Evolutionary conservation across 1,140 invertebrate genomes (phyloP).

Genomic region (Subanguina moxae): DNA sequence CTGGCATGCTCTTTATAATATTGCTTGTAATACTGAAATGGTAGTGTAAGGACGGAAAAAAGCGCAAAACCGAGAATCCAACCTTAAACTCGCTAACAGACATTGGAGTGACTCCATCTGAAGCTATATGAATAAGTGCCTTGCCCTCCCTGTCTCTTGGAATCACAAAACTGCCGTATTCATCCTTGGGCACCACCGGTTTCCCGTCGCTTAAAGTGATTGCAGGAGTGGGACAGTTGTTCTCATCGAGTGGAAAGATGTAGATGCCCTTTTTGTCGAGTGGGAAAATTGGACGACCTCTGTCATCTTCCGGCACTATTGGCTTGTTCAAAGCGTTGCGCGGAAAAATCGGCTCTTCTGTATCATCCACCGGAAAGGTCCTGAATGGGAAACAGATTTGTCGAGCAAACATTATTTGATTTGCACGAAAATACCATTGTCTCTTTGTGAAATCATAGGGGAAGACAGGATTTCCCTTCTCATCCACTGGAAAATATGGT

Average conservation of each 20-base stretch:
- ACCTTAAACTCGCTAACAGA: constrained; percentile 33
- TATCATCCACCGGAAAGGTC: constrained; percentile 40
- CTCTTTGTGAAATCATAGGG: constrained; percentile 35
- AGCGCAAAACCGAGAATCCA: background rate
- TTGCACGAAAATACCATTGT: constrained; percentile 13
- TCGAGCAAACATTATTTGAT: too few species aligned
- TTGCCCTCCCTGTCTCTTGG: constrained; percentile 39
- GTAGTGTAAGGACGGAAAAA: background rate
- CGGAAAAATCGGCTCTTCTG: constrained; percentile 40
- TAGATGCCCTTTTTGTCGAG: constrained; percentile 25
- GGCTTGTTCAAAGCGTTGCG: constrained; percentile 37
- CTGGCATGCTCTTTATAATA: background rate
- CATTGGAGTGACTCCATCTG: constrained; percentile 38
- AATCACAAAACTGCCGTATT: constrained; percentile 35
- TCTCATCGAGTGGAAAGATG: constrained; percentile 40
- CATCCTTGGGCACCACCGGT: constrained; percentile 36
- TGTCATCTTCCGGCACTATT: constrained; percentile 35
- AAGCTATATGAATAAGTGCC: constrained; percentile 43
- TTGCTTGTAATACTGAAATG: background rate
- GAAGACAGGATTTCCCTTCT: constrained; percentile 28
- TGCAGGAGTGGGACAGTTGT: constrained; percentile 38
- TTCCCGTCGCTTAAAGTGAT: constrained; percentile 30
- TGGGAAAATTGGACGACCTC: constrained; percentile 43
- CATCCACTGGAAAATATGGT: constrained; percentile 42
- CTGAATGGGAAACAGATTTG: background rate